These are phyloP conservation scores for Drosophila longiperda DNA, from an alignment of 2,888 invertebrate genomes.

Conservation along the genomic window DNA sequence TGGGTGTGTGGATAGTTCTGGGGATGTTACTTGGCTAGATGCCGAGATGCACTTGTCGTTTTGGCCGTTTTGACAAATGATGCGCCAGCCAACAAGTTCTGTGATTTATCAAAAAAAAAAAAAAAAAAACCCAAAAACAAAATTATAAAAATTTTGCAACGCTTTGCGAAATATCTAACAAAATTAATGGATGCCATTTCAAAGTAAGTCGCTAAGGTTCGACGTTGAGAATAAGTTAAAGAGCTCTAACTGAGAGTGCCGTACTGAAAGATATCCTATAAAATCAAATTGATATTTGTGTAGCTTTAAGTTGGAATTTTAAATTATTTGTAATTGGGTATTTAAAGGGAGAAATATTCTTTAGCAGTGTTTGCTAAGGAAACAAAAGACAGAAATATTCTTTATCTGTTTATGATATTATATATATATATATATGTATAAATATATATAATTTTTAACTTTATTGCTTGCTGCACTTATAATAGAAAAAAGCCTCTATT, in stretches of 20 bases:
- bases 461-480: not conserved
- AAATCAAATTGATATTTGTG: not conserved
- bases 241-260: not conserved
- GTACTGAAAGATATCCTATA: not conserved
- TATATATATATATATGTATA: not conserved
- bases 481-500: not conserved
- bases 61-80: conserved; percentile 65
- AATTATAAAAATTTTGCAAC: conserved; percentile 52
- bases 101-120: conserved; percentile 71
- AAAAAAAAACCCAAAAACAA: conserved; percentile 13
- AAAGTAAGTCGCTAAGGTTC: conserved; percentile 5
- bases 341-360: too few relatives aligned
- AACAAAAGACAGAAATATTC: not conserved
- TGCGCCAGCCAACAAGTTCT: conserved; percentile 44
- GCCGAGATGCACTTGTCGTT: conserved; percentile 48
- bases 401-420: not conserved
- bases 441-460: not conserved
- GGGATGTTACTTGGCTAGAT: conserved; percentile 49
- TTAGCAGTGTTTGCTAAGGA: not conserved
- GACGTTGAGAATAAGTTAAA: not conserved
- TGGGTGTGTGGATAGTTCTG: conserved; percentile 33
- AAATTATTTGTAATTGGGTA: not conserved
- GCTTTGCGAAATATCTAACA: conserved; percentile 50
- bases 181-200: conserved; percentile 58
- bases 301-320: not conserved